Evolutionary conservation across 1,140 invertebrate genomes (phyloP).

Genomic region (Euura lappo): DNA sequence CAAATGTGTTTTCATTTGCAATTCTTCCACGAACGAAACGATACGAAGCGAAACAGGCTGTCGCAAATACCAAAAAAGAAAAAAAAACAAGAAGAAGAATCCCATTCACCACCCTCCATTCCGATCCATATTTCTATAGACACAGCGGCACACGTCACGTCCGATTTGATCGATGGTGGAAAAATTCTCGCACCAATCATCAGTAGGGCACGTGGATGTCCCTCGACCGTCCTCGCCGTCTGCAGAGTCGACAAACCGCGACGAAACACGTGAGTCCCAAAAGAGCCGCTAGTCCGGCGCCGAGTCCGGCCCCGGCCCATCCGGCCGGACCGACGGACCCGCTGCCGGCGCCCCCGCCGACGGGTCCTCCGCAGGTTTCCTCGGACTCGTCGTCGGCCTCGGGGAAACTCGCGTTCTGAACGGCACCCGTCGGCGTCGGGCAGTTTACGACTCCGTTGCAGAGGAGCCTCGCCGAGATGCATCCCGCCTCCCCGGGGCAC

Average conservation of each 20-base stretch:
- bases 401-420: conserved; percentile 33
- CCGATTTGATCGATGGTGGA: too few relatives aligned
- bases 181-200: conserved; percentile 6
- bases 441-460: conserved; percentile 90
- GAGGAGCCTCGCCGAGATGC: conserved; percentile 79
- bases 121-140: too few relatives aligned
- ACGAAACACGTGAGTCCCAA: conserved; percentile 55
- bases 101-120: too few relatives aligned
- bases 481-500: conserved; percentile 82
- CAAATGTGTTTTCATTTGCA: conserved; percentile 6
- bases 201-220: conserved; percentile 59
- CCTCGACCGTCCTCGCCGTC: conserved; percentile 49
- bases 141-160: too few relatives aligned
- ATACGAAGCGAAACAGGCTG: background rate
- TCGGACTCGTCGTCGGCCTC: conserved; percentile 54
- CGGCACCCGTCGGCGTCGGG: conserved; percentile 65
- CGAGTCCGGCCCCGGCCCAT: conserved; percentile 55
- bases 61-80: too few relatives aligned
- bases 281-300: conserved; percentile 53
- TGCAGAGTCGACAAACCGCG: conserved; percentile 58
- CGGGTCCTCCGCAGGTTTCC: conserved; percentile 48
- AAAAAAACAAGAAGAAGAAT: too few relatives aligned
- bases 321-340: conserved; percentile 47
- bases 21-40: background rate
- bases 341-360: conserved; percentile 46